Evolutionary conservation across 2,113 vertebrate genomes (phyloP).

Genomic region (Cyprinodon tularosa): DNA sequence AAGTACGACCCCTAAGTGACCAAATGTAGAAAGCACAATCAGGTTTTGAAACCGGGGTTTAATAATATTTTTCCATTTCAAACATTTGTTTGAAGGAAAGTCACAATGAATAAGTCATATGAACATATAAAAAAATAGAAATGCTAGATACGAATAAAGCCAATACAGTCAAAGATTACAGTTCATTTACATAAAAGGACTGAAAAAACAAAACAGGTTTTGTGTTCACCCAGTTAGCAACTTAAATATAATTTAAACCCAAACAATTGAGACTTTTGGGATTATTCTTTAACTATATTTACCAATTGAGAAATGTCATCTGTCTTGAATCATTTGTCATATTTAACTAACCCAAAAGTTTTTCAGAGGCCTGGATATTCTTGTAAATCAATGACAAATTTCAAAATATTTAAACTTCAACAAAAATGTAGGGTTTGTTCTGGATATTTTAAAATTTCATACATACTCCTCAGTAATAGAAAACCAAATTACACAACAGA

Average conservation of each 20-base stretch:
- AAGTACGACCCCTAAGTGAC: conserved; percentile 49
- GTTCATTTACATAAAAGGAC: not conserved
- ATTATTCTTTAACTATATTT: not conserved
- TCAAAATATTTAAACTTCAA: not conserved
- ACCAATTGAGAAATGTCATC: not conserved
- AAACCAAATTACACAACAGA: not conserved
- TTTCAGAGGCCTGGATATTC: not conserved
- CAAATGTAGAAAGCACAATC: conserved; percentile 9
- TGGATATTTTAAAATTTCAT: not conserved
- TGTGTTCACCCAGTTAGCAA: not conserved
- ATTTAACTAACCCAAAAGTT: not conserved
- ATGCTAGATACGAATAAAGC: conserved; percentile 4
- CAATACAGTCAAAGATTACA: conserved; percentile 20
- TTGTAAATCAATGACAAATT: not conserved
- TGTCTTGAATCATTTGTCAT: not conserved
- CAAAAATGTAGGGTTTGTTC: not conserved
- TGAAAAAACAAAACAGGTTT: conserved; percentile 5
- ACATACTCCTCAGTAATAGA: not conserved
- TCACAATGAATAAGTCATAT: not conserved
- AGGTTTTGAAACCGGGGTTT: not conserved
- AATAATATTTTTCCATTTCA: conserved; percentile 22
- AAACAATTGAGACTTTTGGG: not conserved
- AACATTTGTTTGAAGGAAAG: conserved; percentile 14
- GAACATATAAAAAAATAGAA: conserved; percentile 22
- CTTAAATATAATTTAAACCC: not conserved